A percentile compares a stretch with the other conserved stretches of the same genome.
These are phyloP conservation scores for Pheosia gnoma DNA, from an alignment of 2,888 invertebrate species.

Conservation along the genomic window DNA sequence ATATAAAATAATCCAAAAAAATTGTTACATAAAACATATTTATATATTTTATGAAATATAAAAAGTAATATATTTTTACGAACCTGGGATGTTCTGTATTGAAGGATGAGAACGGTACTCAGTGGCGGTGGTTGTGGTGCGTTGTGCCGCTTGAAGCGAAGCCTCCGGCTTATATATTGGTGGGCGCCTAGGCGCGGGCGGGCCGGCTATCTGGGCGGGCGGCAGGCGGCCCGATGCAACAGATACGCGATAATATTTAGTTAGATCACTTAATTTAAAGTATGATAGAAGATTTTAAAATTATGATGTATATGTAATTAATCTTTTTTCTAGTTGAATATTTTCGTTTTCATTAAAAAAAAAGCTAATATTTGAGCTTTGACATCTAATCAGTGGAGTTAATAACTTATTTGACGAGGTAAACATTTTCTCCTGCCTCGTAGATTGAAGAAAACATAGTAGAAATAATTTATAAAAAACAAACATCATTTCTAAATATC, in stretches of 20 bases:
- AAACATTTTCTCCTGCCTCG: not conserved
- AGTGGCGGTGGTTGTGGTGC: conserved; percentile 55
- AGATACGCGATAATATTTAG: conserved; percentile 23
- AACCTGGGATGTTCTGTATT: conserved; percentile 48
- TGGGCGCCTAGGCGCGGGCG: conserved; percentile 44
- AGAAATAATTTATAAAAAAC: not conserved
- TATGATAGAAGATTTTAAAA: not conserved
- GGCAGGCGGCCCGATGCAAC: conserved; percentile 17
- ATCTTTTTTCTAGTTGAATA: not conserved
- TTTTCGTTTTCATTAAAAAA: not conserved
- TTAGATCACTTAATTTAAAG: not conserved
- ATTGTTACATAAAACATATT: too few relatives aligned
- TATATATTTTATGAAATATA: conserved; percentile 7
- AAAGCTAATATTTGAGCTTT: not conserved
- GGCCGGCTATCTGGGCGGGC: conserved; percentile 43
- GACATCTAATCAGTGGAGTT: not conserved
- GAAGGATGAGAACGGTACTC: conserved; percentile 49
- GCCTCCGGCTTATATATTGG: conserved; percentile 64
- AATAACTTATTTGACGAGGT: not conserved
- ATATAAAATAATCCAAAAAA: too few relatives aligned
- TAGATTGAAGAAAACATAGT: not conserved
- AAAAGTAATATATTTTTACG: conserved; percentile 28
- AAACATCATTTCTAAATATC: not conserved
- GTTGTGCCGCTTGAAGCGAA: conserved; percentile 57
- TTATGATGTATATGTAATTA: not conserved